Evolutionary conservation across 2,888 invertebrate species (phyloP).

Genomic region (Calameuta pallipes): DNA sequence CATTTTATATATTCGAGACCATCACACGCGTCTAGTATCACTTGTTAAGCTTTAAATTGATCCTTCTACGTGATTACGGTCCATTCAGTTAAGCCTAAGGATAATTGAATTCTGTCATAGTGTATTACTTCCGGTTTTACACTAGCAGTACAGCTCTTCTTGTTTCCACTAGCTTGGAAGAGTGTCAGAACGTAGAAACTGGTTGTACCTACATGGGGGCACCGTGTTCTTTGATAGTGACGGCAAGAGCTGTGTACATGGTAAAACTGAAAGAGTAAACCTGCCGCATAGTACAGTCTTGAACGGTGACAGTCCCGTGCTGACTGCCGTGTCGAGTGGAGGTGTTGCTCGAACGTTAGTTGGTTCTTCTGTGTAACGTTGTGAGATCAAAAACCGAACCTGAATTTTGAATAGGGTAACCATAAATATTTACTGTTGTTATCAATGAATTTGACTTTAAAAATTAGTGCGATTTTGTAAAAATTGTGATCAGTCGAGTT

Average conservation of each 20-base stretch:
- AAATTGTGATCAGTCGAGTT: background rate
- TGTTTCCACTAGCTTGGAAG: background rate
- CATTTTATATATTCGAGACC: background rate
- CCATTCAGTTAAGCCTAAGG: background rate
- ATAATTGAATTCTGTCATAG: background rate
- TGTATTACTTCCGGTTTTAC: background rate
- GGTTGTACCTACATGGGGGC: background rate
- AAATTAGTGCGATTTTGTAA: background rate
- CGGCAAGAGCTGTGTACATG: background rate
- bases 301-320: conserved; percentile 40
- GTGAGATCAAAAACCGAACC: background rate
- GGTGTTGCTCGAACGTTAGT: conserved; percentile 10
- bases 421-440: background rate
- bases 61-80: background rate
- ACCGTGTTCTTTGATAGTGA: background rate
- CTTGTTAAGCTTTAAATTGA: background rate
- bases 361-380: background rate
- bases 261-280: background rate
- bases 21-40: background rate
- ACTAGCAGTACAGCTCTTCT: background rate
- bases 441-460: background rate
- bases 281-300: conserved; percentile 5
- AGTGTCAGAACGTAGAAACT: background rate
- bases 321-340: conserved; percentile 39
- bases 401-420: background rate